Evolutionary conservation across 1,140 invertebrate genomes (phyloP), one percentile per base, ranked within the genome.

Genomic region (Drosophila pallidifrons): DNA sequence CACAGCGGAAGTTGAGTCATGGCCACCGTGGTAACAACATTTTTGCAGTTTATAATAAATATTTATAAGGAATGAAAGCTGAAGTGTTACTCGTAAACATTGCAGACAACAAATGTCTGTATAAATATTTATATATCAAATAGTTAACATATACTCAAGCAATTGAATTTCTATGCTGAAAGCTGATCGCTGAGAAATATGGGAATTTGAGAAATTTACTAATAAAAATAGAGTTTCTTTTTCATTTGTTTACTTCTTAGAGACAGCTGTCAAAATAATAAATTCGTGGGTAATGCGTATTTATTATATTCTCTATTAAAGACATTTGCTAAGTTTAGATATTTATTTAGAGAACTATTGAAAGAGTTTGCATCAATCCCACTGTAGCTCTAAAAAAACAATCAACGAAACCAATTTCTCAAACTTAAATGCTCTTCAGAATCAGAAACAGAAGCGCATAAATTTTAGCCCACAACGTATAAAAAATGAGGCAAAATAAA

Each of bases 381-480:
- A 67, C 38, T 46, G 64, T 68, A 30, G 10, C 47, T 28, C 20
- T 10, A 58, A 60, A 82, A 60, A 77, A 81, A 82, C 79, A 82
- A 74, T 80, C 83, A 88, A 74, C 77, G 30, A 71, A 80, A 77
- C 58, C 77, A 80, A 87, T 87, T 82, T 87, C 70, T 80, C 83
- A 88, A 88, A 73, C 67, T 85, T 65, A 81, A 83, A 79, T 69
- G 55, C 70, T 77, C 66, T 78, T 77, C 73, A 75, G 76, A 65
- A 69, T 68, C 51, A 54, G 63, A 80, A 80, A 88, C 83, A 88
- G 83, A 87, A 77, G 83, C 83, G 69, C 79, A 87, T 88, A 88
- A 87, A 82, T 68, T 75, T 75, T 38, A 58, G 69, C 83, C 73
- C 73, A 54, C 52, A 66, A 83, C 79, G 43, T 57, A 65, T 20